These are phyloP conservation scores for Pteropus rufus DNA, from an alignment of 2,797 vertebrate genomes.

Conservation along the genomic window DNA sequence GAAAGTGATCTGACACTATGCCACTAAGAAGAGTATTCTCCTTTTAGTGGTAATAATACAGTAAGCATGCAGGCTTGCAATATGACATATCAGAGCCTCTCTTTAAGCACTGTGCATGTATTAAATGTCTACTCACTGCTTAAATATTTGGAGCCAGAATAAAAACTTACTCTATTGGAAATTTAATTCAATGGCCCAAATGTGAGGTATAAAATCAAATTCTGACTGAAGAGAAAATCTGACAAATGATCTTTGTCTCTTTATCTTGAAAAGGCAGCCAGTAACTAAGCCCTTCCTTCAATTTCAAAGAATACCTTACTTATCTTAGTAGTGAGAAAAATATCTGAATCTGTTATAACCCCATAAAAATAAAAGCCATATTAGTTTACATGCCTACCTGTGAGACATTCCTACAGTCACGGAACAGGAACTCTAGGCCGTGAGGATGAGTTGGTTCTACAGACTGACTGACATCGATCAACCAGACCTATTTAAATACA, in stretches of 20 bases:
- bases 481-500: slow-evolving; percentile 89
- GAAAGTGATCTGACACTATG: not conserved
- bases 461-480: slow-evolving; percentile 98
- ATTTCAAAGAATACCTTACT: not conserved
- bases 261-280: not conserved
- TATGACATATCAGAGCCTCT: not conserved
- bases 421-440: slow-evolving; percentile 94
- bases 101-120: not conserved
- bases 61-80: not conserved
- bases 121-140: not conserved
- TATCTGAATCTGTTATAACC: not conserved
- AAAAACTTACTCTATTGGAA: not conserved
- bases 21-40: not conserved
- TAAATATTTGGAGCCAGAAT: not conserved
- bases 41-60: not conserved
- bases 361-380: not conserved
- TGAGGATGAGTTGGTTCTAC: slow-evolving; percentile 96
- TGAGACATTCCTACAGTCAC: slow-evolving; percentile 95
- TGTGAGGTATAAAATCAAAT: not conserved
- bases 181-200: slow-evolving; percentile 18
- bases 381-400: slow-evolving; percentile 84
- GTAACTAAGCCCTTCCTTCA: not conserved
- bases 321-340: not conserved
- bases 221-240: slow-evolving; percentile 1
- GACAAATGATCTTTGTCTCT: not conserved